These are phyloP conservation scores for Hypotaenidia philippensis DNA, from an alignment of 2,797 vertebrate genomes.

Conservation along the genomic window DNA sequence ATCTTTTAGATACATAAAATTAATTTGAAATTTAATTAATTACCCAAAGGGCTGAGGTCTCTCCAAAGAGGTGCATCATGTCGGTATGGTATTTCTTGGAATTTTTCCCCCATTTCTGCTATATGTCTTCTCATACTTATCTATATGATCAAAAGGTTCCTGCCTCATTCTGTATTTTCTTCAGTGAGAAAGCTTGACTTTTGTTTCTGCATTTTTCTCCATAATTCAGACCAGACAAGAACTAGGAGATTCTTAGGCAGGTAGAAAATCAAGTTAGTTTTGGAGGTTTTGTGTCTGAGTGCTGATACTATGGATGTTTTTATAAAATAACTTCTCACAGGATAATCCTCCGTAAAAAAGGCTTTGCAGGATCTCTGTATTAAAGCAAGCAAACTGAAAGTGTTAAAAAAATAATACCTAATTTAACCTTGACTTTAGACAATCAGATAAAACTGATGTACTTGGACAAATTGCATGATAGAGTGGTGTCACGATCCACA, in stretches of 20 bases:
- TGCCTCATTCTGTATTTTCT: background rate
- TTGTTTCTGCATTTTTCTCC: background rate
- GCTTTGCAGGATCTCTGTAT: background rate
- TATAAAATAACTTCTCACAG: background rate
- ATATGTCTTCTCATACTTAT: background rate
- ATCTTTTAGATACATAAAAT: background rate
- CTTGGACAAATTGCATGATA: background rate
- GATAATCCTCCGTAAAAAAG: background rate
- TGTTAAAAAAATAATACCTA: background rate
- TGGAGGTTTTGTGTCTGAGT: background rate
- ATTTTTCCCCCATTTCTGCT: accelerated
- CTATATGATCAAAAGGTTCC: background rate
- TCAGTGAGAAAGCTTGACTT: background rate
- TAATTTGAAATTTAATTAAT: background rate
- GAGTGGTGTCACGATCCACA: background rate
- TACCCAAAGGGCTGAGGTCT: background rate
- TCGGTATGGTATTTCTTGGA: background rate
- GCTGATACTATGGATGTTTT: background rate
- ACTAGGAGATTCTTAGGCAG: background rate
- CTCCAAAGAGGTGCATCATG: background rate
- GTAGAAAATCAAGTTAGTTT: background rate
- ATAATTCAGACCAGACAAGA: background rate
- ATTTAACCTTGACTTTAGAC: background rate
- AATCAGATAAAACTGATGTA: background rate
- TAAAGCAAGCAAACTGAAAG: background rate